Conservation (phyloP, 2,113 vertebrate species). For the Pelvicachromis taeniatus region DNA sequence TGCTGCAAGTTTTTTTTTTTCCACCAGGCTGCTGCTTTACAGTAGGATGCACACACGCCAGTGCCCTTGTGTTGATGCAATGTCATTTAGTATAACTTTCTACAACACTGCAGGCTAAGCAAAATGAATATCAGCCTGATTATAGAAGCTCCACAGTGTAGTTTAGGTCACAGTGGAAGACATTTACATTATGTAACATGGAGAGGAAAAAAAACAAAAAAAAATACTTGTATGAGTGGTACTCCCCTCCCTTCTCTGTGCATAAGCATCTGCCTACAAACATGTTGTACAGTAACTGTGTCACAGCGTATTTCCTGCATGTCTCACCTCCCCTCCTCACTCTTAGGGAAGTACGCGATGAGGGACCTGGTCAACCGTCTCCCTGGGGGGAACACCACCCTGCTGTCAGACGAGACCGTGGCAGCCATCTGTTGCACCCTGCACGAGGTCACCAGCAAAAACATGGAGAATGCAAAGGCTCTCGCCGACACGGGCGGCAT, state of each 20-base stretch:
- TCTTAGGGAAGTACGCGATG: constrained; percentile 94
- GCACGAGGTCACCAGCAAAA: constrained; percentile 96
- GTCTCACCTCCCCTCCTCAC: not conserved
- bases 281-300: not conserved
- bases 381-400: constrained; percentile 82
- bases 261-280: not conserved
- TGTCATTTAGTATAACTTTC: constrained; percentile 30
- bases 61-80: constrained; percentile 26
- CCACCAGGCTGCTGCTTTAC: not conserved
- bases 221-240: not conserved
- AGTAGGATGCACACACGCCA: not conserved
- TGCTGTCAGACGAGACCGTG: constrained; percentile 90
- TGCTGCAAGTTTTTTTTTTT: not conserved
- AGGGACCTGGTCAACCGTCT: constrained; percentile 95
- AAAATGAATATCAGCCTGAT: not conserved
- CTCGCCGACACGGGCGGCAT: constrained; percentile 92
- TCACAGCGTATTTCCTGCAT: not conserved
- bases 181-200: not conserved
- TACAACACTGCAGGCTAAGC: constrained; percentile 3
- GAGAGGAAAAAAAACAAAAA: not conserved
- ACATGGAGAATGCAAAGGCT: constrained; percentile 99
- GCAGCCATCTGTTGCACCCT: constrained; percentile 95
- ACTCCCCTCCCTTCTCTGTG: not conserved
- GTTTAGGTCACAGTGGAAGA: not conserved
- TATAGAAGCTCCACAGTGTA: not conserved